phyloP scores from a whole-genome alignment of 2,888 invertebrate genomes.

The Caenorhabditis becei region DNA sequence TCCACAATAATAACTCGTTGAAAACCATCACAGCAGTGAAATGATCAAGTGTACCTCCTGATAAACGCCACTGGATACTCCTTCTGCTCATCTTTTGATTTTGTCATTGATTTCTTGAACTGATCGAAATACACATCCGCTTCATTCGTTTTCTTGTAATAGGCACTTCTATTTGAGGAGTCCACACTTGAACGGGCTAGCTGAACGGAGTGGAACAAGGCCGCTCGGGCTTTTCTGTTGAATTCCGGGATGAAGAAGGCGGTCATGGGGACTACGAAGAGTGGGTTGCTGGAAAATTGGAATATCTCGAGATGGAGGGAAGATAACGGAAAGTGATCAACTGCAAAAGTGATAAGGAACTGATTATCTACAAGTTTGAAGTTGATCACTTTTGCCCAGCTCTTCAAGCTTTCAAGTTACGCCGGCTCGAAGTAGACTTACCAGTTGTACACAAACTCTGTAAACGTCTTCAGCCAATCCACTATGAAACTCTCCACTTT shows the following conservation, averaged over 20 bases:
- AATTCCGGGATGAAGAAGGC: conserved; percentile 44
- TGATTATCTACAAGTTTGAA: background rate
- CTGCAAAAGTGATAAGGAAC: background rate
- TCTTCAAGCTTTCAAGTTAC: background rate
- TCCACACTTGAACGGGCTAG: conserved; percentile 18
- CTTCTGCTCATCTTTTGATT: background rate
- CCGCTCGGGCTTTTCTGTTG: background rate
- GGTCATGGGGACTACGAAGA: conserved; percentile 30
- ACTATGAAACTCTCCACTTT: background rate
- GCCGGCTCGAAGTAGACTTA: background rate
- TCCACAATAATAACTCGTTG: too few species aligned
- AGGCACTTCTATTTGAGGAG: conserved; percentile 3
- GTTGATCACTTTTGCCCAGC: background rate
- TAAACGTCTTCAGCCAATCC: background rate
- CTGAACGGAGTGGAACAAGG: conserved; percentile 2
- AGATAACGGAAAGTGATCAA: background rate
- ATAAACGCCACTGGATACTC: background rate
- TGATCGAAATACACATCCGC: conserved; percentile 50
- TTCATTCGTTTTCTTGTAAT: conserved; percentile 22
- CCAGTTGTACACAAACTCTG: conserved; percentile 39
- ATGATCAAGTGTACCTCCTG: background rate
- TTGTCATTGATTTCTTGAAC: conserved; percentile 41
- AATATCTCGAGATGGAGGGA: background rate
- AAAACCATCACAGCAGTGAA: too few species aligned
- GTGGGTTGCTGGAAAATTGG: conserved; percentile 30